Base-by-base conservation (phyloP, 2,888 invertebrate genomes). In the Campoplex nolae region DNA sequence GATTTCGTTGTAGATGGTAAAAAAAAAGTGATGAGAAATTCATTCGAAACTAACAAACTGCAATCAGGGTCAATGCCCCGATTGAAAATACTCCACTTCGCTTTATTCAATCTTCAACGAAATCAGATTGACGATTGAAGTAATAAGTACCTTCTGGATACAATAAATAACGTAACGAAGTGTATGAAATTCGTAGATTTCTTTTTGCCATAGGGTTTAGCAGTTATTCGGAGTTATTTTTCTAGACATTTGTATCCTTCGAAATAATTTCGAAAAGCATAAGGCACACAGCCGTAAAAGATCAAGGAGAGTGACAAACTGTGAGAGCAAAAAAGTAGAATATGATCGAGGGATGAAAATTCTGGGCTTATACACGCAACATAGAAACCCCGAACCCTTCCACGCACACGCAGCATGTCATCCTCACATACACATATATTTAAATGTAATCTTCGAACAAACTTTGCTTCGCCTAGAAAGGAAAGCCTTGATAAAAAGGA, bases 331-430 rank as follows among this genome's bases (percentile, higher is more conserved):
- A 71, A 77, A 32, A 51, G 38, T 6, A 68, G 79, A 79, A 48
- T 73, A 77, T 68, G 73, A 77, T 83, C 68, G 68, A 77, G 71
- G 73, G 56, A 81, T 81, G 62, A 62, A 80, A 86, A 83, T 75
- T 54, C 65, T n/a, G 42, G 48, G 71, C 71, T 80, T 86, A 76
- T 77, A 76, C 80, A 54, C 23, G 56, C 67, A 48, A 42, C 38
- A 23, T 32, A 13, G 3, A 8, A 62, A 62, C 8, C 38, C 38
- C 1, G 38, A 38, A 62, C 32, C 32, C 32, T 28, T 62, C 16
- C 32, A 16, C 32, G 28, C 3, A 32, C 58, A 6, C 28, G 23
- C 23, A 11, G 56, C 9, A 8, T 2, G 28, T 9, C 3, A 13
- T 28, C 58, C n/a, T 28, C 58, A n/a, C 58, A 58, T 58, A 62